phyloP scores from a whole-genome alignment of 2,888 invertebrate genomes.

The Lamproptera curius region DNA sequence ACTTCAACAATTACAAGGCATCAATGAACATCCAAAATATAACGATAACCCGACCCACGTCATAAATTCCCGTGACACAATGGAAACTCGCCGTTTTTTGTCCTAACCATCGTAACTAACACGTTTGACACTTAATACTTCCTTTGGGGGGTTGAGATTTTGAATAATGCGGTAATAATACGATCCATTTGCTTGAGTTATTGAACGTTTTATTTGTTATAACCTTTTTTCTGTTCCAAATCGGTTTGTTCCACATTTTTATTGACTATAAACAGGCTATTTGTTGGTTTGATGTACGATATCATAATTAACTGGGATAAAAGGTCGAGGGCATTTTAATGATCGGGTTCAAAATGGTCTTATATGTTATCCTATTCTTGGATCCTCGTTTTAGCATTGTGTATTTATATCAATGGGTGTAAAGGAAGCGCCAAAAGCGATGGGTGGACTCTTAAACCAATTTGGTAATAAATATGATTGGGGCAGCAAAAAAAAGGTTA shows the following conservation, averaged over 20 bases:
- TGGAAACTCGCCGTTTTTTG: conserved; percentile 34
- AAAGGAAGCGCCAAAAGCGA: too few relatives aligned
- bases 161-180: conserved; percentile 54
- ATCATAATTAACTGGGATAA: conserved; percentile 67
- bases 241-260: conserved; percentile 36
- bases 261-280: conserved; percentile 49
- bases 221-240: conserved; percentile 25
- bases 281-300: conserved; percentile 62
- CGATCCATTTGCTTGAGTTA: conserved; percentile 54
- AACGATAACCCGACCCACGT: not conserved
- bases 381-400: too few relatives aligned
- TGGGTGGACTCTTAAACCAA: too few relatives aligned
- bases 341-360: not conserved
- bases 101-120: conserved; percentile 53
- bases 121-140: conserved; percentile 70
- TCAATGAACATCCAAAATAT: too few relatives aligned
- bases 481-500: too few relatives aligned
- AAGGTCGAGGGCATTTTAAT: conserved; percentile 25
- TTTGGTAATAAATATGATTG: too few relatives aligned
- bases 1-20: too few relatives aligned
- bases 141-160: conserved; percentile 48
- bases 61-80: conserved; percentile 26
- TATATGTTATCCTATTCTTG: too few relatives aligned
- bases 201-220: conserved; percentile 38
- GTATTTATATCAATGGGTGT: too few relatives aligned